Conservation (phyloP, 2,113 vertebrate genomes). For the Myrmophylax atrothorax region DNA sequence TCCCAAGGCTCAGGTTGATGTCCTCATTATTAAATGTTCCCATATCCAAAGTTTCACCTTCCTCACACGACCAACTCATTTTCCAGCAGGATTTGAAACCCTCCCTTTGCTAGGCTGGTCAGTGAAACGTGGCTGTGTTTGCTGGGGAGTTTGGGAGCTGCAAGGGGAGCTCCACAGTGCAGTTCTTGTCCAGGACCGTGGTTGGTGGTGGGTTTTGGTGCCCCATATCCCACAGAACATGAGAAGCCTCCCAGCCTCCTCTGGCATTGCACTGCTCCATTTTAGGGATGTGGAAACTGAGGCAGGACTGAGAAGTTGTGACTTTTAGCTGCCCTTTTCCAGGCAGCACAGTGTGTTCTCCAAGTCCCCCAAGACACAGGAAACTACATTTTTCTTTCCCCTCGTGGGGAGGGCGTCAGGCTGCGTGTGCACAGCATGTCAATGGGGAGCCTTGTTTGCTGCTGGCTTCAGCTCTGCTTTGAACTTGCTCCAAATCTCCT, state of each 20-base stretch:
- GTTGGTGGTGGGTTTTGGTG: background rate
- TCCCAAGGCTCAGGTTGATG: background rate
- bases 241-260: background rate
- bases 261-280: background rate
- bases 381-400: background rate
- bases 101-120: background rate
- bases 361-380: accelerated
- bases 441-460: constrained; percentile 34
- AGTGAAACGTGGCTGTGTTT: background rate
- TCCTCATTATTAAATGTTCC: background rate
- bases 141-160: background rate
- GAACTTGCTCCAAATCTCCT: constrained; percentile 20
- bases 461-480: constrained; percentile 26
- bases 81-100: background rate
- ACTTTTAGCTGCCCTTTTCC: background rate
- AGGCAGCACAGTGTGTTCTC: background rate
- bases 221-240: background rate
- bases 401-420: accelerated
- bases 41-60: background rate
- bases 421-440: background rate
- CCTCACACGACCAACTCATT: background rate
- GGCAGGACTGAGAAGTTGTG: background rate
- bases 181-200: accelerated
- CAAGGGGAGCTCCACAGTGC: background rate
- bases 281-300: background rate